Evolutionary conservation across 2,797 vertebrate genomes (phyloP).

Genomic region (Nothura maculosa): DNA sequence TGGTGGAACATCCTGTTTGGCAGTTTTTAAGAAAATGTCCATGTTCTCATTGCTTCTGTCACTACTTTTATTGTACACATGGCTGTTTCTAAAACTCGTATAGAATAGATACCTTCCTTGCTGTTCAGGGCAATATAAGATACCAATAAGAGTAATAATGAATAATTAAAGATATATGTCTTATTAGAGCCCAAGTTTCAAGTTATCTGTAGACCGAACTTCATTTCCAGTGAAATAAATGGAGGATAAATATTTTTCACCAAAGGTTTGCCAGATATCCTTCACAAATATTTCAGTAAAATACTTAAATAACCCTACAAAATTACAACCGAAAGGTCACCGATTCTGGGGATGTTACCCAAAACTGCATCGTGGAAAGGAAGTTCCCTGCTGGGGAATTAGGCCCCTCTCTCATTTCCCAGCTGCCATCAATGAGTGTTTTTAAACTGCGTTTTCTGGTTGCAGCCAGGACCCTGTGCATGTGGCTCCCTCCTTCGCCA

Average conservation of each 20-base stretch:
- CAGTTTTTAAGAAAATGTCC: too few relatives aligned
- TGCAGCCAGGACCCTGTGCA: background rate
- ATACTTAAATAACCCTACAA: conserved; percentile 8
- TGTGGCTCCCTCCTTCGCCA: conserved; percentile 35
- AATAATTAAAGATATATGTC: conserved; percentile 64
- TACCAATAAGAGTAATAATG: conserved; percentile 57
- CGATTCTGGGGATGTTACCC: background rate
- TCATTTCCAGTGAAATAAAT: background rate
- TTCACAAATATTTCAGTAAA: conserved; percentile 27
- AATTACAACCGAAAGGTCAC: conserved; percentile 1
- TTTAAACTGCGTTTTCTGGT: conserved; percentile 26
- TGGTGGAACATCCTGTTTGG: accelerated
- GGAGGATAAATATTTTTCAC: conserved; percentile 5
- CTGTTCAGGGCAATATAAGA: conserved; percentile 36
- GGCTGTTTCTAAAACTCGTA: background rate
- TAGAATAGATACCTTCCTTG: background rate
- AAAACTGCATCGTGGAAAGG: too few relatives aligned
- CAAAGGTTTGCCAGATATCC: background rate
- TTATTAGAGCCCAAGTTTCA: conserved; percentile 54
- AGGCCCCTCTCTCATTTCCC: background rate
- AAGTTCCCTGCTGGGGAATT: background rate
- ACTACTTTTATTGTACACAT: accelerated
- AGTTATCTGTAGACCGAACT: conserved; percentile 1
- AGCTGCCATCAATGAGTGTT: background rate
- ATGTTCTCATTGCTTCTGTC: background rate